Conservation (phyloP, 2,888 invertebrate genomes). For the Augiades crinisus region DNA sequence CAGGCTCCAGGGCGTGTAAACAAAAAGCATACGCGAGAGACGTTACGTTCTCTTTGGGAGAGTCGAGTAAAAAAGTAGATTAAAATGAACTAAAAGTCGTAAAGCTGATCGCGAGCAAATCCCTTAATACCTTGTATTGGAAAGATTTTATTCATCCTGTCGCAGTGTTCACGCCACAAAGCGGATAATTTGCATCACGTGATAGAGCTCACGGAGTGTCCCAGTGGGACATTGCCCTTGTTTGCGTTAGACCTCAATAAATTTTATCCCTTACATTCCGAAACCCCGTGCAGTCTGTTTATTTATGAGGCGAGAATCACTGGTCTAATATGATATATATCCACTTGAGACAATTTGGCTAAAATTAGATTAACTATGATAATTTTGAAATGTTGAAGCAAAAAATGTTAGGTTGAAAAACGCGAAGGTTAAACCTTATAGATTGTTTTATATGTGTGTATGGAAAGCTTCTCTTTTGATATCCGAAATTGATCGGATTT, state of each 20-base stretch:
- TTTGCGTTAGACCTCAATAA: constrained; percentile 65
- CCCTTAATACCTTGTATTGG: constrained; percentile 1
- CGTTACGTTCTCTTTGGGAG: too few relatives aligned
- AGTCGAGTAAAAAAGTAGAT: too few relatives aligned
- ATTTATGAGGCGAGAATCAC: constrained; percentile 61
- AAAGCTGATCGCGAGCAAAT: constrained; percentile 3
- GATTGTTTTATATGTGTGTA: constrained; percentile 22
- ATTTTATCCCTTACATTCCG: constrained; percentile 55
- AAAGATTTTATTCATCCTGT: constrained; percentile 13
- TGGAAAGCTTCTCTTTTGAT: constrained; percentile 29
- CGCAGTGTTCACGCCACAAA: constrained; percentile 17
- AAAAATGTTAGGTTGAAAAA: too few relatives aligned
- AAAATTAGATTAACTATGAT: constrained; percentile 41
- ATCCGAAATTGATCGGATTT: constrained; percentile 42
- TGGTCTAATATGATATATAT: constrained; percentile 53
- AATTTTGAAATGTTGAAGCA: constrained; percentile 3
- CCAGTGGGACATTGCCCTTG: constrained; percentile 60
- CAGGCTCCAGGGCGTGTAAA: too few relatives aligned
- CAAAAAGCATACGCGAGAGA: too few relatives aligned
- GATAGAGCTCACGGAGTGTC: constrained; percentile 41
- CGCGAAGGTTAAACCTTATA: too few relatives aligned
- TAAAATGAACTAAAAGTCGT: too few relatives aligned
- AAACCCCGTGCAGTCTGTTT: constrained; percentile 56
- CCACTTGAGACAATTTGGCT: constrained; percentile 44
- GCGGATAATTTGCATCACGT: constrained; percentile 50